Conservation (phyloP, 2,797 vertebrate genomes). For the Oryzias sinensis region DNA sequence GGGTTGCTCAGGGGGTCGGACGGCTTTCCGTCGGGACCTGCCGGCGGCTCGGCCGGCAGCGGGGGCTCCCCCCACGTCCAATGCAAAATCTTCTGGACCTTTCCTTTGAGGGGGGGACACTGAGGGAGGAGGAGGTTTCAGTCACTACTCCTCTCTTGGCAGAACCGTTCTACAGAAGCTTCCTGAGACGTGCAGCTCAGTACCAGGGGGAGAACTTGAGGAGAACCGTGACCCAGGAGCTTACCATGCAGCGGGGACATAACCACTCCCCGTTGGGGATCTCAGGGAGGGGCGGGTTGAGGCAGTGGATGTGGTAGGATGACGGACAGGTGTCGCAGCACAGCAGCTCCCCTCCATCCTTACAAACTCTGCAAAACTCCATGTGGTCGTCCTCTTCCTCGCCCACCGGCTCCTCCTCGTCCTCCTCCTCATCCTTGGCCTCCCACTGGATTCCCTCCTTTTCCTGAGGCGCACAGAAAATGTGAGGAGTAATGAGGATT, state of each 20-base stretch:
- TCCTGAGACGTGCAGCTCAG: neutral
- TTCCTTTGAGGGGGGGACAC: slow-evolving; percentile 96
- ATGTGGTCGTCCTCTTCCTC: slow-evolving; percentile 99
- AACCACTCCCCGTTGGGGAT: slow-evolving; percentile 99
- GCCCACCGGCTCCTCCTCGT: slow-evolving; percentile 88
- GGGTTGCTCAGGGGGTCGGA: slow-evolving; percentile 74
- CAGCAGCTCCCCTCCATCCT: slow-evolving; percentile 95
- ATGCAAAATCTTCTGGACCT: slow-evolving; percentile 94
- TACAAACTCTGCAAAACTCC: slow-evolving; percentile 98
- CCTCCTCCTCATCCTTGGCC: slow-evolving; percentile 95
- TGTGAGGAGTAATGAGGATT: neutral
- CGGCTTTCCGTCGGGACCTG: slow-evolving; percentile 68
- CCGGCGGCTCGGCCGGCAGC: slow-evolving; percentile 61
- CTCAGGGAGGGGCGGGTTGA: slow-evolving; percentile 95
- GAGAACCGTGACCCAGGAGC: neutral
- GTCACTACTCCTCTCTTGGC: neutral
- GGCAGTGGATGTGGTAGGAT: slow-evolving; percentile 98
- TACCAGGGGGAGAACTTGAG: neutral
- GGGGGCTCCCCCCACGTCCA: slow-evolving; percentile 94
- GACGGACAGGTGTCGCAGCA: slow-evolving; percentile 97
- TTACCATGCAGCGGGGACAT: slow-evolving; percentile 96
- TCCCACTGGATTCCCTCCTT: slow-evolving; percentile 99
- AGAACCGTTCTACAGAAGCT: neutral
- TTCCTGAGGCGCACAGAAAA: slow-evolving; percentile 77
- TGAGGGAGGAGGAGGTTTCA: slow-evolving; percentile 38